These are phyloP conservation scores for Asobara japonica DNA, from an alignment of 1,140 invertebrate genomes.

Conservation along the genomic window DNA sequence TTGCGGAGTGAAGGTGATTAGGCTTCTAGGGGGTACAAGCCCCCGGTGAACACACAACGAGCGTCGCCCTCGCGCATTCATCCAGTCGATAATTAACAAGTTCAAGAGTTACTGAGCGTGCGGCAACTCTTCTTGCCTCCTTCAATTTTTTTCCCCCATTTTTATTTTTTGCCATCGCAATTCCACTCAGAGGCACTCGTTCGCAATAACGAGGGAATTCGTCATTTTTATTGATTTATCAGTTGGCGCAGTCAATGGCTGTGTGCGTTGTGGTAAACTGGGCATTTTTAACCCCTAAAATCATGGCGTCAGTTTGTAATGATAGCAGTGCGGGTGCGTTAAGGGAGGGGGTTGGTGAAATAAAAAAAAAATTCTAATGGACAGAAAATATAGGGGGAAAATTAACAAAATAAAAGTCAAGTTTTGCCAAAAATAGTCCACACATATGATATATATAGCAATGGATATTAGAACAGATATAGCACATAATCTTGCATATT, in stretches of 20 bases:
- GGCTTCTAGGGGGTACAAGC: conserved; percentile 43
- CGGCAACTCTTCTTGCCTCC: conserved; percentile 8
- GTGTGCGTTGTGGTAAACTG: neutral
- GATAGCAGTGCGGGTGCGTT: too few species aligned
- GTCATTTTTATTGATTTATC: neutral
- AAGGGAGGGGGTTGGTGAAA: too few species aligned
- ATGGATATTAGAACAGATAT: too few species aligned
- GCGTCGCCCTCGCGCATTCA: conserved; percentile 41
- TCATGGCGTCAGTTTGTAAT: too few species aligned
- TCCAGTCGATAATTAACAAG: conserved; percentile 64
- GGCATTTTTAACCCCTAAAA: too few species aligned
- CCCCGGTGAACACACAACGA: conserved; percentile 37
- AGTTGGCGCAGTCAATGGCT: neutral
- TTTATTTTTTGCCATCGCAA: neutral
- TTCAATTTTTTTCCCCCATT: conserved; percentile 3
- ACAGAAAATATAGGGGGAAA: too few species aligned
- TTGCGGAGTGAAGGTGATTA: conserved; percentile 59
- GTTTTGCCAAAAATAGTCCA: too few species aligned
- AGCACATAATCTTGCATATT: too few species aligned
- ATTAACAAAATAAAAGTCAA: too few species aligned
- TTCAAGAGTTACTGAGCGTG: conserved; percentile 24
- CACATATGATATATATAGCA: too few species aligned
- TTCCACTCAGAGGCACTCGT: conserved; percentile 4
- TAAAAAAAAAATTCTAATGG: too few species aligned
- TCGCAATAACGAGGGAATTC: conserved; percentile 46